Conservation (phyloP, 1,140 invertebrate genomes). For the Ceratina calcarata region DNA sequence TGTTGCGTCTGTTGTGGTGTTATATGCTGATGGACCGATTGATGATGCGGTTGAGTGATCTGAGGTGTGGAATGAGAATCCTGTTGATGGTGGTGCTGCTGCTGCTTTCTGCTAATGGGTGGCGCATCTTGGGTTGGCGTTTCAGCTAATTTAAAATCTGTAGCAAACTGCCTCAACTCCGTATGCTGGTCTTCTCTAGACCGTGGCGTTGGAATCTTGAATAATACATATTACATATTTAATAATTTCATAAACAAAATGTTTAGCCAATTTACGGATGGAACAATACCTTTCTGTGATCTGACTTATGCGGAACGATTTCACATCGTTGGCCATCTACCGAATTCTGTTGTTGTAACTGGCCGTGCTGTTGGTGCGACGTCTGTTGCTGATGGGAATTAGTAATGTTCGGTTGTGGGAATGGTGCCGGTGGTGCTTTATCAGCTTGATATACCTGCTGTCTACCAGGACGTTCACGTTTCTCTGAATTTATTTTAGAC, state of each 20-base stretch:
- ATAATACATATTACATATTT: neutral
- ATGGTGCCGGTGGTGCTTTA: slow-evolving; percentile 77
- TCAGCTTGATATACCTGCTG: slow-evolving; percentile 76
- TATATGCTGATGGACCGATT: slow-evolving; percentile 72
- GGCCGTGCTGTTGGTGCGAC: slow-evolving; percentile 65
- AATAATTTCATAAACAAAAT: slow-evolving; percentile 1
- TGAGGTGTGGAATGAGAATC: slow-evolving; percentile 66
- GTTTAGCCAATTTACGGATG: neutral
- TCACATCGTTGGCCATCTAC: slow-evolving; percentile 72
- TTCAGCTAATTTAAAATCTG: slow-evolving; percentile 83
- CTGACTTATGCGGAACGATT: slow-evolving; percentile 70
- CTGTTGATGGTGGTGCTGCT: slow-evolving; percentile 71
- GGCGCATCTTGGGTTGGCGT: slow-evolving; percentile 69
- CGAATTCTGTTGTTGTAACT: slow-evolving; percentile 72
- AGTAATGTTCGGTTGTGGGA: slow-evolving; percentile 72
- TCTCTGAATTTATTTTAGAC: slow-evolving; percentile 75
- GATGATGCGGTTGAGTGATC: slow-evolving; percentile 69
- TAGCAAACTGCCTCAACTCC: slow-evolving; percentile 82
- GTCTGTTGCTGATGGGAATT: slow-evolving; percentile 71
- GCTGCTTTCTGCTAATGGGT: slow-evolving; percentile 68
- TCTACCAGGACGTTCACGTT: slow-evolving; percentile 76
- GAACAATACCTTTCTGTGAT: slow-evolving; percentile 73
- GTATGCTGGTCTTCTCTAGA: slow-evolving; percentile 80
- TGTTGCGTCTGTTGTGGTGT: slow-evolving; percentile 55
- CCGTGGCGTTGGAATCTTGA: slow-evolving; percentile 66